Evolutionary conservation across 2,113 vertebrate species (phyloP).

Genomic region (Nannobrachium achirus): DNA sequence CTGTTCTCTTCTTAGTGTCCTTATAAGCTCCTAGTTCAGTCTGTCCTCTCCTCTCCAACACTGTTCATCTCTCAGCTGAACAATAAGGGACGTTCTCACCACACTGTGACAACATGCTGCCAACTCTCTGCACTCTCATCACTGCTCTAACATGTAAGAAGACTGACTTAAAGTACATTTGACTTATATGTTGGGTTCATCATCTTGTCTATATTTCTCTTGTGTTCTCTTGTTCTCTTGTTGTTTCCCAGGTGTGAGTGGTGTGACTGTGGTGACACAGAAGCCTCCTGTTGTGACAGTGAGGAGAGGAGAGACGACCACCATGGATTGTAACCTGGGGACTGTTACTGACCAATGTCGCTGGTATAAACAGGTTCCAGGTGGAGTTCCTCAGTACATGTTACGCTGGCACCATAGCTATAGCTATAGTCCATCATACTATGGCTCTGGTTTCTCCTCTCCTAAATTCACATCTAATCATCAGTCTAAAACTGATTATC

Average conservation of each 20-base stretch:
- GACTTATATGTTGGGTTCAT: slow-evolving; percentile 35
- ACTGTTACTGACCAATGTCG: background rate
- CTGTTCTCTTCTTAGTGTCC: too few relatives aligned
- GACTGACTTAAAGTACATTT: slow-evolving; percentile 28
- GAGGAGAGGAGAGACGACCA: slow-evolving; percentile 39
- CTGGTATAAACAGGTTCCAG: slow-evolving; percentile 66
- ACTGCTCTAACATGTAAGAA: background rate
- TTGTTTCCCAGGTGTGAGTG: slow-evolving; percentile 57
- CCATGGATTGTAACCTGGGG: slow-evolving; percentile 27
- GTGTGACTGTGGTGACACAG: slow-evolving; percentile 51
- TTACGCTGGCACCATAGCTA: fast-evolving
- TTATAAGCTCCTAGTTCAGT: slow-evolving; percentile 48
- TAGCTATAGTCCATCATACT: fast-evolving
- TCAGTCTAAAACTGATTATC: slow-evolving; percentile 51
- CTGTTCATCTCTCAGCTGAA: too few relatives aligned
- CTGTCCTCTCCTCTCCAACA: too few relatives aligned
- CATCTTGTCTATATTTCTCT: slow-evolving; percentile 25
- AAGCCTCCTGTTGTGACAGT: slow-evolving; percentile 43
- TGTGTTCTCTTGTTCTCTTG: slow-evolving; percentile 31
- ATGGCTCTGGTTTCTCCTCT: slow-evolving; percentile 63
- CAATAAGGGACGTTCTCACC: too few relatives aligned
- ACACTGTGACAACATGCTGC: slow-evolving; percentile 29
- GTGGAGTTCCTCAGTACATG: slow-evolving; percentile 41
- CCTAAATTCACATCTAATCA: slow-evolving; percentile 53
- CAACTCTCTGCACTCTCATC: slow-evolving; percentile 23